phyloP scores from a whole-genome alignment of 2,888 invertebrate genomes.

The Cheilosia vulpina region DNA sequence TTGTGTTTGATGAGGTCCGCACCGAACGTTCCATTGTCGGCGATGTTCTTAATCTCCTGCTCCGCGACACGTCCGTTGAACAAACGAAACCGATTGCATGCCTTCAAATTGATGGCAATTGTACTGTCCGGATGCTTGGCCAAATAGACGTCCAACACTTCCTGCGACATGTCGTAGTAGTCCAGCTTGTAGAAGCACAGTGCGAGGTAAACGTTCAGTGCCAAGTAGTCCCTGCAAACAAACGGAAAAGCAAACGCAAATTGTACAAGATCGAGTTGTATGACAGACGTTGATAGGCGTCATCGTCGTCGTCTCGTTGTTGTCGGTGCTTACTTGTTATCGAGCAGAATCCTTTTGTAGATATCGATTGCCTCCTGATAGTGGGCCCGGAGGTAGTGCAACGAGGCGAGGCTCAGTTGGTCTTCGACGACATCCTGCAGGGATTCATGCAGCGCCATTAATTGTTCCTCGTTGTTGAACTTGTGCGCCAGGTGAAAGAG shows the following conservation, averaged over 20 bases:
- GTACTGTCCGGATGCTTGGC: slow-evolving; percentile 96
- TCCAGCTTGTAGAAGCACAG: slow-evolving; percentile 99
- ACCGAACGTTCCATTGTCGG: slow-evolving; percentile 91
- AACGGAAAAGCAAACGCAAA: slow-evolving; percentile 51
- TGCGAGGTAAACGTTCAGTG: slow-evolving; percentile 98
- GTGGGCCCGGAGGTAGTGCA: slow-evolving; percentile 97
- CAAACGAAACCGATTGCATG: slow-evolving; percentile 89
- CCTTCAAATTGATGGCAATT: slow-evolving; percentile 96
- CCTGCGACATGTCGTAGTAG: slow-evolving; percentile 99
- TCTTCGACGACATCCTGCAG: slow-evolving; percentile 96
- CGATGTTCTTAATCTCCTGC: slow-evolving; percentile 92
- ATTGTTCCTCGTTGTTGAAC: slow-evolving; percentile 92
- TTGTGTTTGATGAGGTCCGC: slow-evolving; percentile 97
- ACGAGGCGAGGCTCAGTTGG: slow-evolving; percentile 96
- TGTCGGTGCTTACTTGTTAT: slow-evolving; percentile 89
- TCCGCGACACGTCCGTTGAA: slow-evolving; percentile 98
- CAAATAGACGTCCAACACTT: slow-evolving; percentile 96
- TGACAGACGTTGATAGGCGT: slow-evolving; percentile 5
- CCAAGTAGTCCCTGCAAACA: slow-evolving; percentile 91
- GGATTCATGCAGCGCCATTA: slow-evolving; percentile 93
- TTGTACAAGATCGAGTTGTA: slow-evolving; percentile 14
- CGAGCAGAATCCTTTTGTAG: slow-evolving; percentile 95
- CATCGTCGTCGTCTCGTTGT: neutral
- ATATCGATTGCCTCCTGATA: slow-evolving; percentile 99
- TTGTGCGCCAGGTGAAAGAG: slow-evolving; percentile 97